phyloP scores from a whole-genome alignment of 2,797 vertebrate species.

The Gymnoscopelus microlampas region DNA sequence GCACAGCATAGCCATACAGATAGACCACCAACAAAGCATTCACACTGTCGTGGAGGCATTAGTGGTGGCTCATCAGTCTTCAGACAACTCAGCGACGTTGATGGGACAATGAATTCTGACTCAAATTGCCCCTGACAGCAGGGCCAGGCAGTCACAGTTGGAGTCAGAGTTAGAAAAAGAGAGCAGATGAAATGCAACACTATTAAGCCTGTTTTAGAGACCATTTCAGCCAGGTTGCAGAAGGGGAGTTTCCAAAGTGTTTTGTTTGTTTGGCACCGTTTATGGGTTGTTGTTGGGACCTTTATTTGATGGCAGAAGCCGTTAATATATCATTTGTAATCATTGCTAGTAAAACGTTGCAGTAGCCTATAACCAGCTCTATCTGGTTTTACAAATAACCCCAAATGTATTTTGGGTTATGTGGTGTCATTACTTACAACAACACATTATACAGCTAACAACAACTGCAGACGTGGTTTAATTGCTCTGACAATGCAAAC shows the following conservation, averaged over 20 bases:
- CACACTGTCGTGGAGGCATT: constrained; percentile 27
- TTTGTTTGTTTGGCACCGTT: too few relatives aligned
- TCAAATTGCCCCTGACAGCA: constrained; percentile 54
- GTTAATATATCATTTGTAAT: too few relatives aligned
- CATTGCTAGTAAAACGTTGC: too few relatives aligned
- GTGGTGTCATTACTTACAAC: too few relatives aligned
- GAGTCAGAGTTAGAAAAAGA: constrained; percentile 8
- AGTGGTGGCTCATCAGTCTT: constrained; percentile 57
- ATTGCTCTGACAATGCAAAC: too few relatives aligned
- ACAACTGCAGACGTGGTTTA: too few relatives aligned
- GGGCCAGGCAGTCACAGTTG: constrained; percentile 51
- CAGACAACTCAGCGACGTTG: constrained; percentile 58
- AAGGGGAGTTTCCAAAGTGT: background rate
- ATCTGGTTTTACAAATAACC: too few relatives aligned
- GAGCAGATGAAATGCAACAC: constrained; percentile 2
- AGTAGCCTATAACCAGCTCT: too few relatives aligned
- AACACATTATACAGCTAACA: too few relatives aligned
- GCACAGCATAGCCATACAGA: constrained; percentile 13
- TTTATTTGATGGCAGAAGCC: too few relatives aligned
- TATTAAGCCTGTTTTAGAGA: constrained; percentile 38
- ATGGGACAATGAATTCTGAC: constrained; percentile 59
- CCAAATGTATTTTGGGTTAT: too few relatives aligned
- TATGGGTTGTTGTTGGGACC: too few relatives aligned
- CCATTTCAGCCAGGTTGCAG: constrained; percentile 38
- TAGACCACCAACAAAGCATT: constrained; percentile 36